A percentile compares a stretch with the other conserved stretches of the same genome.
These are phyloP conservation scores for Phyto melanocephala DNA, from an alignment of 2,888 invertebrate genomes.

Conservation along the genomic window DNA sequence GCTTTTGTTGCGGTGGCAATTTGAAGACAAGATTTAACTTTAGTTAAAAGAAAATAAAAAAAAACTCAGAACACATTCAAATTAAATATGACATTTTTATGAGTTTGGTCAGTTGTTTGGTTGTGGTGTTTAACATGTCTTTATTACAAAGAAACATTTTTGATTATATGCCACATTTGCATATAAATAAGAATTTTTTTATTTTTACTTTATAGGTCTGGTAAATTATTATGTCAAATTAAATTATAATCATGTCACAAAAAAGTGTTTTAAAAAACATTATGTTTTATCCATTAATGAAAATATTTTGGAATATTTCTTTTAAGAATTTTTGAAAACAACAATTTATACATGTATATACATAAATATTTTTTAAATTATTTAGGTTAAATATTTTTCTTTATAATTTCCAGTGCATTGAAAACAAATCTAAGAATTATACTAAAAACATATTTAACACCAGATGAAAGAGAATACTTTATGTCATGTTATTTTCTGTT, in stretches of 20 bases:
- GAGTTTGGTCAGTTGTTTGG: constrained; percentile 54
- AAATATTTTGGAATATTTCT: neutral
- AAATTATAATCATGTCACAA: constrained; percentile 65
- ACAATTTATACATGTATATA: neutral
- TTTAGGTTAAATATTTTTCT: neutral
- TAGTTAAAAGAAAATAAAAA: constrained; percentile 10
- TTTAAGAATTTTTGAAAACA: neutral
- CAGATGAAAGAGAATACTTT: constrained; percentile 11
- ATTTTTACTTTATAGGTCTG: constrained; percentile 18
- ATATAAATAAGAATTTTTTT: constrained; percentile 32
- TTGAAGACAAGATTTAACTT: neutral
- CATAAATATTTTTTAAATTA: neutral
- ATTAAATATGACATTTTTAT: constrained; percentile 63
- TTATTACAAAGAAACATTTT: constrained; percentile 16
- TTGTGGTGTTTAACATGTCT: constrained; percentile 29
- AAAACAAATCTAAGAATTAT: neutral
- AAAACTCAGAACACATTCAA: neutral
- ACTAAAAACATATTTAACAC: neutral
- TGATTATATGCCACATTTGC: constrained; percentile 11
- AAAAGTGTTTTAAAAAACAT: constrained; percentile 31
- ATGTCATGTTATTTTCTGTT: constrained; percentile 22
- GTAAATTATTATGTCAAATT: constrained; percentile 66
- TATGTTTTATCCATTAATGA: constrained; percentile 19
- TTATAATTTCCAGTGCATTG: too few relatives aligned
- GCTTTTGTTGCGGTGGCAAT: neutral